Conservation (phyloP, 2,797 vertebrate species). For the Rachycentron canadum region DNA sequence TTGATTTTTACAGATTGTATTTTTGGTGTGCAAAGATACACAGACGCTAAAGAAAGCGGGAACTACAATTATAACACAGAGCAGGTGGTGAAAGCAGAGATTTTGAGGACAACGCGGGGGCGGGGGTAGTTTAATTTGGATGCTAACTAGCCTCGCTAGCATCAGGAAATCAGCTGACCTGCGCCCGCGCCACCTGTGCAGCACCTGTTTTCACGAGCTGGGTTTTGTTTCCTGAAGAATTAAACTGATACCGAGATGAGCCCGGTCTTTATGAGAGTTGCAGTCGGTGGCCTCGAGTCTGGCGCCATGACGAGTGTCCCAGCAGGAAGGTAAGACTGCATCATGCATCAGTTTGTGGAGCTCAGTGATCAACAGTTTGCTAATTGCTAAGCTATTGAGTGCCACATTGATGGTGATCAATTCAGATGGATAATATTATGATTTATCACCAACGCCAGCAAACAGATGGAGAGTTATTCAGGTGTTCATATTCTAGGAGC, state of each 20-base stretch:
- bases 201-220: background rate
- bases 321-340: background rate
- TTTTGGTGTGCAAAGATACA: background rate
- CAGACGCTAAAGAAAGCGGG: background rate
- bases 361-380: background rate
- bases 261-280: background rate
- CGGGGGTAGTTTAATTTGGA: too few relatives aligned
- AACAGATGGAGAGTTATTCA: constrained; percentile 4
- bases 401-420: background rate
- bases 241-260: background rate
- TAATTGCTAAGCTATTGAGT: background rate
- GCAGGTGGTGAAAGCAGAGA: background rate
- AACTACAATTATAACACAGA: background rate
- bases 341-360: background rate
- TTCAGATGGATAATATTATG: background rate
- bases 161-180: background rate
- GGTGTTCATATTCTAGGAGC: background rate
- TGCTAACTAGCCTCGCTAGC: background rate
- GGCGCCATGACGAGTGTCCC: too few relatives aligned
- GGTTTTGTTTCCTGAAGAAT: background rate
- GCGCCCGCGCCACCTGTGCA: background rate
- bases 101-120: background rate
- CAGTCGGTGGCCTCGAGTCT: background rate
- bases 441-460: background rate
- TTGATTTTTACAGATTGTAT: background rate